phyloP scores from a whole-genome alignment of 1,140 invertebrate species.

The Drosophila funebris region DNA sequence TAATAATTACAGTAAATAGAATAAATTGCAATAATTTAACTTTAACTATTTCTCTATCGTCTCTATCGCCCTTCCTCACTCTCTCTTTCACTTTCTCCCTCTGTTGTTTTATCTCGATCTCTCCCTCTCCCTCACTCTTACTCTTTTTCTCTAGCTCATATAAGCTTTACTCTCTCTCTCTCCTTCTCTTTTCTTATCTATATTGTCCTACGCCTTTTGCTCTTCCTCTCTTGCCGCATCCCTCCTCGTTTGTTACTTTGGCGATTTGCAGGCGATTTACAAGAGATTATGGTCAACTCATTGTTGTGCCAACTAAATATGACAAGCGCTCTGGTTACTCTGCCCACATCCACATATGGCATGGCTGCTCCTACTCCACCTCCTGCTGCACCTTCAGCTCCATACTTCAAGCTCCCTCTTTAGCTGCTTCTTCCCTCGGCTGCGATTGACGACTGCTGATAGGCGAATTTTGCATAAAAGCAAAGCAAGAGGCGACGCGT shows the following conservation, averaged over 20 bases:
- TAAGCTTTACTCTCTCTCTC: neutral
- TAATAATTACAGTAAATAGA: too few relatives aligned
- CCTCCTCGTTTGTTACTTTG: neutral
- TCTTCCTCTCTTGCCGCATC: neutral
- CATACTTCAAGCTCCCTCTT: neutral
- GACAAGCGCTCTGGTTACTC: constrained; percentile 47
- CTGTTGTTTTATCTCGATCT: too few relatives aligned
- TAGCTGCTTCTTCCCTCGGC: constrained; percentile 26
- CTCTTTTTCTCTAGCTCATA: neutral
- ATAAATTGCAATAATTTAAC: too few relatives aligned
- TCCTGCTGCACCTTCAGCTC: constrained; percentile 30
- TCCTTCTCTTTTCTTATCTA: neutral
- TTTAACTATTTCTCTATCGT: too few relatives aligned
- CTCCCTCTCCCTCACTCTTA: neutral
- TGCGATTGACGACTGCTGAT: constrained; percentile 53
- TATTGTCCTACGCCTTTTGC: neutral
- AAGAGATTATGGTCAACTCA: constrained; percentile 68
- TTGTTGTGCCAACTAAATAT: constrained; percentile 79
- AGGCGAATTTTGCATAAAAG: constrained; percentile 70
- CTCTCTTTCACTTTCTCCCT: too few relatives aligned
- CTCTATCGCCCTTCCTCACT: too few relatives aligned
- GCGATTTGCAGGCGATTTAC: constrained; percentile 63
- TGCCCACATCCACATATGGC: constrained; percentile 48
- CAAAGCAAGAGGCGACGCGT: constrained; percentile 45
- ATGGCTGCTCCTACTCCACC: neutral